A percentile compares a stretch with the other conserved stretches of the same genome.
Evolutionary conservation across 1,140 invertebrate genomes (phyloP).

Genomic region (Drosophila setifemur): DNA sequence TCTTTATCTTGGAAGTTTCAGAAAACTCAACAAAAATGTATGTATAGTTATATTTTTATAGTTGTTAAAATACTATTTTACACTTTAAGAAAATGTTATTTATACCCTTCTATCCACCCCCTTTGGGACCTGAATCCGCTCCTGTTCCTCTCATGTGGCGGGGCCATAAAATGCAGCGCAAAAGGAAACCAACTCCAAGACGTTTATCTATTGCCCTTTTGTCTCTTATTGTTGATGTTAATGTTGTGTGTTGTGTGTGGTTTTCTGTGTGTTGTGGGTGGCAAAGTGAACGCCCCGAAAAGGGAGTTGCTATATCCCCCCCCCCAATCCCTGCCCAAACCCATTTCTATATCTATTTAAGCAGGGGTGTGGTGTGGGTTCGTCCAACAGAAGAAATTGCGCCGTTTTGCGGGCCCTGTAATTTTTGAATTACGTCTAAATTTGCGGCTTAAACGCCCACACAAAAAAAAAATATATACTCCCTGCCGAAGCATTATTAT

Average conservation of each 20-base stretch:
- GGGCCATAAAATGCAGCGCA: constrained; percentile 45
- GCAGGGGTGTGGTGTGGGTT: not conserved
- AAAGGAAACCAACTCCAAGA: constrained; percentile 41
- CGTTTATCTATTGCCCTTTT: constrained; percentile 62
- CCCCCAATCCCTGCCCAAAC: not conserved
- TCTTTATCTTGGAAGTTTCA: no score
- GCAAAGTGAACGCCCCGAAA: constrained; percentile 12
- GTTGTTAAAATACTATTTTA: not conserved
- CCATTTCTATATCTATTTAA: not conserved
- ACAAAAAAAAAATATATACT: no score
- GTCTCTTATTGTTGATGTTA: constrained; percentile 12
- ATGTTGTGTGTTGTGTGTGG: not conserved
- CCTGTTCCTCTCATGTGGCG: constrained; percentile 52
- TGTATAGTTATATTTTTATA: no score
- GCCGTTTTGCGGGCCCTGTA: constrained; percentile 57
- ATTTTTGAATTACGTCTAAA: constrained; percentile 76
- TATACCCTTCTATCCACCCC: not conserved
- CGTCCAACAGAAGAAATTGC: constrained; percentile 45
- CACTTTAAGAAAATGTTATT: not conserved
- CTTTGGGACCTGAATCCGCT: constrained; percentile 6
- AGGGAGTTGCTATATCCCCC: constrained; percentile 7
- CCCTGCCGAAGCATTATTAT: no score
- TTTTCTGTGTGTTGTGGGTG: no score
- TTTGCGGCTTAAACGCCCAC: constrained; percentile 47
- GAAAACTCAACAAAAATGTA: no score